These are phyloP conservation scores for Babyrousa celebensis DNA, from an alignment of 2,797 vertebrate species.

Conservation along the genomic window DNA sequence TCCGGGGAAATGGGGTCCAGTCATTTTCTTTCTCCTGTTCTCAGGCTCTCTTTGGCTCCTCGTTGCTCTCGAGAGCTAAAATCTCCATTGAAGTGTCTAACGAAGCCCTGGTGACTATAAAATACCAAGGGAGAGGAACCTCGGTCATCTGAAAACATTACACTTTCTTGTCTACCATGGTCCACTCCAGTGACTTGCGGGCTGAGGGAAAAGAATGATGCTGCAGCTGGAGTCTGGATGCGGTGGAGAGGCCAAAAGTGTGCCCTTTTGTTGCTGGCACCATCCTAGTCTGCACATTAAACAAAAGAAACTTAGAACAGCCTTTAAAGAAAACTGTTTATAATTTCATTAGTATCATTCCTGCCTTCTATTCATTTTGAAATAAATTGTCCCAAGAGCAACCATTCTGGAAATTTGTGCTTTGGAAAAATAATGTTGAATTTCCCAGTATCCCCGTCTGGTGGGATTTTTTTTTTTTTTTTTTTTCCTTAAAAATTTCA, in stretches of 20 bases:
- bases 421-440: constrained; percentile 89
- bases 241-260: constrained; percentile 78
- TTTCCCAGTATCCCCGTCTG: constrained; percentile 90
- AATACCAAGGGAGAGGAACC: constrained; percentile 83
- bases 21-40: constrained; percentile 70
- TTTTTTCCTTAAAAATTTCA: constrained; percentile 91
- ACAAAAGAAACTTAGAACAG: constrained; percentile 69
- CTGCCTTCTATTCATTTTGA: constrained; percentile 87
- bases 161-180: constrained; percentile 58
- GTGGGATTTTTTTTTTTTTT: constrained; percentile 79
- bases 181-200: constrained; percentile 74
- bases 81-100: constrained; percentile 82
- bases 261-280: constrained; percentile 74
- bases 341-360: constrained; percentile 78
- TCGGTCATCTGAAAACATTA: constrained; percentile 83
- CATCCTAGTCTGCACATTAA: not conserved
- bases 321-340: constrained; percentile 81
- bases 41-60: not conserved
- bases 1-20: constrained; percentile 62
- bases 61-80: constrained; percentile 70
- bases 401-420: constrained; percentile 89
- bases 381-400: constrained; percentile 89
- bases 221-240: constrained; percentile 68
- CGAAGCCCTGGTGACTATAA: constrained; percentile 85
- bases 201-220: constrained; percentile 80